phyloP scores from a whole-genome alignment of 2,113 vertebrate genomes.

The Cinclus cinclus region DNA sequence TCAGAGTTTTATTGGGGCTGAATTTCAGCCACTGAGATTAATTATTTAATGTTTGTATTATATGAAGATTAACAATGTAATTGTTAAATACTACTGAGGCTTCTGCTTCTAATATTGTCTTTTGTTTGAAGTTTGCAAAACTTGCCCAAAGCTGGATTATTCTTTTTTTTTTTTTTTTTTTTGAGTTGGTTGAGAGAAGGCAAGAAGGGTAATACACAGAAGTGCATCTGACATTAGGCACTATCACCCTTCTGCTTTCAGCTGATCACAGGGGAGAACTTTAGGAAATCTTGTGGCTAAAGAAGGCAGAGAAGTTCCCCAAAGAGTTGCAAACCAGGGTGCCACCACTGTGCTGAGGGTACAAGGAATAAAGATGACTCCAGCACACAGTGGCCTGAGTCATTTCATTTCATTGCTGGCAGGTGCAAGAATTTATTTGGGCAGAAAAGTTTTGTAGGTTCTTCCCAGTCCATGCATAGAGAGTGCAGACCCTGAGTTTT shows the following conservation, averaged over 20 bases:
- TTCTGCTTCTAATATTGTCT: neutral
- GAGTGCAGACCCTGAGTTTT: neutral
- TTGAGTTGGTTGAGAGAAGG: neutral
- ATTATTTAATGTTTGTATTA: neutral
- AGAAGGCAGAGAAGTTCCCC: neutral
- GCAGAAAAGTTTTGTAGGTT: neutral
- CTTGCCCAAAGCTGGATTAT: neutral
- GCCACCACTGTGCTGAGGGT: neutral
- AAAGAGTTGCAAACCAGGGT: accelerated
- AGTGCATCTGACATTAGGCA: neutral
- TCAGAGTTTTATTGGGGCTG: neutral
- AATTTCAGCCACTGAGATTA: neutral
- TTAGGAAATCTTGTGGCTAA: neutral
- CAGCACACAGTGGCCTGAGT: neutral
- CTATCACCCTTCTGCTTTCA: neutral
- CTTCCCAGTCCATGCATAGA: neutral
- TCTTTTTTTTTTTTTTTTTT: neutral
- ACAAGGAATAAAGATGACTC: neutral
- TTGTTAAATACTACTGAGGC: neutral
- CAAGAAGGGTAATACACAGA: neutral
- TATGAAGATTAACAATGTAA: neutral
- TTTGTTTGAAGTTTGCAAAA: neutral
- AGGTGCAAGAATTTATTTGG: neutral
- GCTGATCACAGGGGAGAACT: neutral
- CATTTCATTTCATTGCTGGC: neutral